These are phyloP conservation scores for Zhuqinia jingwanae DNA, from an alignment of 2,888 invertebrate genomes.

Conservation along the genomic window DNA sequence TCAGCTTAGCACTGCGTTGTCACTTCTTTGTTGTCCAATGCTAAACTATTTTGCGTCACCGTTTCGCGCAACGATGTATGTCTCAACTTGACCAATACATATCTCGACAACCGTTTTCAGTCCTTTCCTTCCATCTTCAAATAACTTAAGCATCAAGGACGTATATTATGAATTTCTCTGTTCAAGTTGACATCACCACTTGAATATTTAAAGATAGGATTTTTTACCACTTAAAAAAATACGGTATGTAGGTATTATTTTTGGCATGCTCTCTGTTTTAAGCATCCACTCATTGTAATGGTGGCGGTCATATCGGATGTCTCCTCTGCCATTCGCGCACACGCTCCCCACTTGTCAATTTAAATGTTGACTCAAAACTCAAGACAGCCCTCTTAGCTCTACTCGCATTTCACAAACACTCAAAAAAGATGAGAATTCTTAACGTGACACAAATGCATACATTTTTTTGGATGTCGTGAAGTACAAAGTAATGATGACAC, in stretches of 20 bases:
- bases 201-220: no score
- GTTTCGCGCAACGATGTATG: no score
- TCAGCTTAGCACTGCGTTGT: no score
- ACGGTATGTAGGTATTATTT: no score
- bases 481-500: background rate
- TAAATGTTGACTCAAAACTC: slow-evolving; percentile 49
- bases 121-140: no score
- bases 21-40: no score
- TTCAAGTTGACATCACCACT: no score
- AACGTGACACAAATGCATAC: slow-evolving; percentile 68
- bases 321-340: slow-evolving; percentile 5
- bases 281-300: slow-evolving; percentile 9
- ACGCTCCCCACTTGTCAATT: slow-evolving; percentile 56
- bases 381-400: slow-evolving; percentile 37
- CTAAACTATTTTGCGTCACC: no score
- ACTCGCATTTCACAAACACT: slow-evolving; percentile 56
- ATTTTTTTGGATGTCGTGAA: slow-evolving; percentile 32
- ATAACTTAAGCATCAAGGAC: slow-evolving; percentile 37
- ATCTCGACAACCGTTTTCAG: no score
- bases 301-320: slow-evolving; percentile 33
- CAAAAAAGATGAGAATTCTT: slow-evolving; percentile 54
- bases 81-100: no score
- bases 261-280: background rate
- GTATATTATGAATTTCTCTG: background rate
- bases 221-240: no score